These are phyloP conservation scores for Amblyopsis hoosieri DNA, from an alignment of 2,797 vertebrate genomes.

Conservation along the genomic window DNA sequence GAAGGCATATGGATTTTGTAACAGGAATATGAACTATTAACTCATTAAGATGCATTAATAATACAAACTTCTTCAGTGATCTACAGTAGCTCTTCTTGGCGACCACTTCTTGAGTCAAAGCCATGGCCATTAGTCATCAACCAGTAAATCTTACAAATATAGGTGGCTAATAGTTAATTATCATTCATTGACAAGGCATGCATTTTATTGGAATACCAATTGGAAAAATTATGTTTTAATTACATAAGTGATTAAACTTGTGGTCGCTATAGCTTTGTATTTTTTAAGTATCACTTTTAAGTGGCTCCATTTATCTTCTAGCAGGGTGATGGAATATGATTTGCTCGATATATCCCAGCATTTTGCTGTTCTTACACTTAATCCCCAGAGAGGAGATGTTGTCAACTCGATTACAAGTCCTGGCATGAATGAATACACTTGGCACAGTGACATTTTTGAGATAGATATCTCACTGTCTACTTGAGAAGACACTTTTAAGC, in stretches of 20 bases:
- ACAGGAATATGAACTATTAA: slow-evolving; percentile 42
- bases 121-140: slow-evolving; percentile 64
- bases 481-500: slow-evolving; percentile 70
- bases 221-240: slow-evolving; percentile 66
- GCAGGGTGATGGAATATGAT: slow-evolving; percentile 63
- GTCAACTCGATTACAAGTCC: slow-evolving; percentile 76
- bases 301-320: slow-evolving; percentile 51
- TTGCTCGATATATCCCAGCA: slow-evolving; percentile 50
- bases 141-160: slow-evolving; percentile 56
- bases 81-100: slow-evolving; percentile 29
- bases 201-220: slow-evolving; percentile 64
- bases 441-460: slow-evolving; percentile 65
- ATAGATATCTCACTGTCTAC: slow-evolving; percentile 77
- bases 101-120: slow-evolving; percentile 62
- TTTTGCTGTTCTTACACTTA: slow-evolving; percentile 68
- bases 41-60: slow-evolving; percentile 57
- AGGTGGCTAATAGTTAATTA: slow-evolving; percentile 66
- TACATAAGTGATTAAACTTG: slow-evolving; percentile 43
- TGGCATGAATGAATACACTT: slow-evolving; percentile 71
- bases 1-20: slow-evolving; percentile 39
- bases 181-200: slow-evolving; percentile 45
- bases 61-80: slow-evolving; percentile 53
- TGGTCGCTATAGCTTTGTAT: slow-evolving; percentile 23
- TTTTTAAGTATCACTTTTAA: slow-evolving; percentile 55
- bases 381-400: slow-evolving; percentile 77